A percentile compares a stretch with the other conserved stretches of the same genome.
Conservation (phyloP, 2,888 invertebrate genomes). For the Apodemia duryi region DNA sequence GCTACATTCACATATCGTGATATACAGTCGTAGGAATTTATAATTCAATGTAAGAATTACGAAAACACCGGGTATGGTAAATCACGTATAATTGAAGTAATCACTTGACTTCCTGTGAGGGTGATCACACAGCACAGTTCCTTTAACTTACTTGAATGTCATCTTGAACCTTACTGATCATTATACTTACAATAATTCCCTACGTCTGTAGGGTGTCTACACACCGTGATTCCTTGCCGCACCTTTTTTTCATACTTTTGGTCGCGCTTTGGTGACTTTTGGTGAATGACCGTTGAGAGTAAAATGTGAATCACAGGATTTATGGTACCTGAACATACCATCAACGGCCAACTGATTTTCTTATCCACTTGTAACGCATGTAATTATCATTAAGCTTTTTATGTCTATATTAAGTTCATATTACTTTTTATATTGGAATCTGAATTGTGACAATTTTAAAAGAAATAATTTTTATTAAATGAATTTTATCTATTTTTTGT, state of each 20-base stretch:
- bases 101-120: constrained; percentile 52
- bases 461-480: no score
- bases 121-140: constrained; percentile 57
- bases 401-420: not conserved
- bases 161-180: constrained; percentile 36
- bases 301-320: constrained; percentile 74
- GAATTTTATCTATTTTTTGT: no score
- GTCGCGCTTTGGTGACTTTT: constrained; percentile 62
- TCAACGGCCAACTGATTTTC: constrained; percentile 51
- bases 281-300: constrained; percentile 73
- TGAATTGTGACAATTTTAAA: no score
- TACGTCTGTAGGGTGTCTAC: constrained; percentile 60
- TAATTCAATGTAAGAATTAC: constrained; percentile 4
- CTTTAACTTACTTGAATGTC: constrained; percentile 45
- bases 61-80: constrained; percentile 12
- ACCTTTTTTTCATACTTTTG: constrained; percentile 71
- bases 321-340: constrained; percentile 62
- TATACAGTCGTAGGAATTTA: not conserved
- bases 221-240: constrained; percentile 69
- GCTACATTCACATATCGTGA: not conserved
- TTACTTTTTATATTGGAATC: no score
- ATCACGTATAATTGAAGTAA: constrained; percentile 16
- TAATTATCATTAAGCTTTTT: constrained; percentile 10
- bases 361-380: constrained; percentile 6
- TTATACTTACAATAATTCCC: constrained; percentile 40